Percentiles rank a stretch among this genome's conserved stretches.
These are phyloP conservation scores for Abramis brama DNA, from an alignment of 2,113 vertebrate species.

Conservation along the genomic window DNA sequence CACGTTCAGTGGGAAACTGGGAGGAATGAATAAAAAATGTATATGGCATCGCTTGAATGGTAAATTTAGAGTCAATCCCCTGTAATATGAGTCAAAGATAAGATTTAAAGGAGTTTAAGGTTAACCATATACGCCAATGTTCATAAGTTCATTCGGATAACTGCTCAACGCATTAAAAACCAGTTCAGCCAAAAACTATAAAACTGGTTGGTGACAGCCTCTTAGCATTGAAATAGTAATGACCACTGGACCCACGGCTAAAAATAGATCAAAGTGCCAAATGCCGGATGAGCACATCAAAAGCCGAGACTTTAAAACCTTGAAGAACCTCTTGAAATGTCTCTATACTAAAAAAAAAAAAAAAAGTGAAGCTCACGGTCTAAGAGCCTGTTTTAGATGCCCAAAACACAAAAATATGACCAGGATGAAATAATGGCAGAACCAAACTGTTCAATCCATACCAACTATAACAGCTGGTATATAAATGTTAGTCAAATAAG, in stretches of 20 bases:
- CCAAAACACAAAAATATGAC: not conserved
- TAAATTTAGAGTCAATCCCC: not conserved
- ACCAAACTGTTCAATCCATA: not conserved
- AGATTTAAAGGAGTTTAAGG: not conserved
- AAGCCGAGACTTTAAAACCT: not conserved
- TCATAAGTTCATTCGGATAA: not conserved
- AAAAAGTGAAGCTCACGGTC: not conserved
- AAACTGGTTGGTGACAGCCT: constrained; percentile 12
- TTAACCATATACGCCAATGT: not conserved
- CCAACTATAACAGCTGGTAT: not conserved
- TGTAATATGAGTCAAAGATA: not conserved
- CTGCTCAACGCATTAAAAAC: not conserved
- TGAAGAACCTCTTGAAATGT: not conserved
- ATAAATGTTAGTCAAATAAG: not conserved
- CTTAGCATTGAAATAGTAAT: constrained; percentile 71
- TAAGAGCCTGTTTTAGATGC: not conserved
- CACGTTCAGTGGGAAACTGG: not conserved
- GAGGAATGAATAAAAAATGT: not conserved
- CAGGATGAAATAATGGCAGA: not conserved
- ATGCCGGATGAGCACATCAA: constrained; percentile 23
- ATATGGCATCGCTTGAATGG: not conserved
- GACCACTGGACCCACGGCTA: constrained; percentile 60
- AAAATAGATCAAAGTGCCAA: constrained; percentile 63
- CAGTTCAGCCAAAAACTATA: not conserved
- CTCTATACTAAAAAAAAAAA: not conserved